A percentile compares a stretch with the other conserved stretches of the same genome.
Evolutionary conservation across 2,113 vertebrate genomes (phyloP).

Genomic region (Nothobranchius kuhntae): DNA sequence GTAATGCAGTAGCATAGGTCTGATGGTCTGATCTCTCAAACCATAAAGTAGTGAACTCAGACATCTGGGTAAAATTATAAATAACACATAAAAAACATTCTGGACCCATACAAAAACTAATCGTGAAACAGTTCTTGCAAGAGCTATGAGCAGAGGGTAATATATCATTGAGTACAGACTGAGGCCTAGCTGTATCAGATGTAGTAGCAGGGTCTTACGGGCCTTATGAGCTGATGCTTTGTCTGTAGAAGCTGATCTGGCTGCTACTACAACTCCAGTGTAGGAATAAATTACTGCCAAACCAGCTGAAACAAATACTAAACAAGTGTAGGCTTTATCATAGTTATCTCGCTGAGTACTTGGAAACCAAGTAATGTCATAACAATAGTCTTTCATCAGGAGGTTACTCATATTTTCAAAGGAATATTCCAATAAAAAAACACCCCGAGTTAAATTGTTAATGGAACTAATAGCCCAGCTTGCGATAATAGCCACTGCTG

Average conservation of each 20-base stretch:
- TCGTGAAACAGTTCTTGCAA: neutral
- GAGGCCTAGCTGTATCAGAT: slow-evolving; percentile 23
- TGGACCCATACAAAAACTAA: neutral
- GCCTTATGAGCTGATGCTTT: slow-evolving; percentile 59
- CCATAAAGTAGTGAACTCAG: slow-evolving; percentile 59
- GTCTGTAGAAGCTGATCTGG: slow-evolving; percentile 40
- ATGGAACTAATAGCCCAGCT: slow-evolving; percentile 53
- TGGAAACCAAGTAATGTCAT: neutral
- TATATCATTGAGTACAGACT: slow-evolving; percentile 1
- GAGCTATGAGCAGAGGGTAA: neutral
- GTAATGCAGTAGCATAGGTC: neutral
- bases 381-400: slow-evolving; percentile 30
- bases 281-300: too few species aligned
- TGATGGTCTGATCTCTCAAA: slow-evolving; percentile 54
- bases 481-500: slow-evolving; percentile 24
- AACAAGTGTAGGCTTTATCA: too few species aligned
- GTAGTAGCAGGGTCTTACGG: slow-evolving; percentile 61
- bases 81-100: neutral
- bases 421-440: slow-evolving; percentile 29
- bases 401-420: neutral
- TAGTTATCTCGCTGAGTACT: too few species aligned
- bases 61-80: slow-evolving; percentile 42
- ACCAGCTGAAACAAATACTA: too few species aligned
- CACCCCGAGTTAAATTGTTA: slow-evolving; percentile 3
- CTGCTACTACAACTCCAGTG: too few species aligned